Evolutionary conservation across 2,797 vertebrate species (phyloP), one percentile per base, ranked within the genome.

Genomic region (Falco berigora): DNA sequence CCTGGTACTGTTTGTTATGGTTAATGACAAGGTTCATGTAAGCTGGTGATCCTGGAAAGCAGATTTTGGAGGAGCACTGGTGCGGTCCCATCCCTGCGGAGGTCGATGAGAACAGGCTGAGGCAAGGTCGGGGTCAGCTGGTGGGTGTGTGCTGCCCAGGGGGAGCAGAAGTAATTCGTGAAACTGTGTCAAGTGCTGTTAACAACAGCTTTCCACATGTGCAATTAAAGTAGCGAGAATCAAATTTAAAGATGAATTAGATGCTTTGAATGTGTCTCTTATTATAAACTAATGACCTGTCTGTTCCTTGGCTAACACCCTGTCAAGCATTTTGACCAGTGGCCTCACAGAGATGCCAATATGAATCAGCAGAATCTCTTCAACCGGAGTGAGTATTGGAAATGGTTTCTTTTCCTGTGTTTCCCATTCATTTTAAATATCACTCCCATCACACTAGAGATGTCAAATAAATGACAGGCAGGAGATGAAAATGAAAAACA

Each of bases 401-500:
- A 94, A 68, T 17, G 10, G 40, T 53, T 82, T 44, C 32, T 25
- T 50, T n/a, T 69, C 50, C 27, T 34, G 14, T 50, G 18, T 53
- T 94, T 64, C 38, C 7, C n/a, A 40, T 81, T 92, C 28, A 18
- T 69, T 84, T 27, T 50, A 66, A 76, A 7, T 55, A 76, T 59
- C 62, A 10, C 27, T 78, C 7, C 38, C 12, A 32, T 73, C 53
- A 64, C 30, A 44, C 55, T 34, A 14, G 22, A 86, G 38, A 68
- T 66, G 32, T 95, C 72, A 90, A 80, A 84, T 44, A 91, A 87
- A 92, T 80, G 79, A 84, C 68, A 92, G 73, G 69, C 44, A 93
- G 53, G 87, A 94, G 64, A 82, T 83, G 68, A 53, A 88, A 91
- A 8, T 22, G 89, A 95, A 74, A 92, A 86, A 63, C 50, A 71